phyloP scores from a whole-genome alignment of 2,888 invertebrate genomes.

The Cyclophora punctaria region DNA sequence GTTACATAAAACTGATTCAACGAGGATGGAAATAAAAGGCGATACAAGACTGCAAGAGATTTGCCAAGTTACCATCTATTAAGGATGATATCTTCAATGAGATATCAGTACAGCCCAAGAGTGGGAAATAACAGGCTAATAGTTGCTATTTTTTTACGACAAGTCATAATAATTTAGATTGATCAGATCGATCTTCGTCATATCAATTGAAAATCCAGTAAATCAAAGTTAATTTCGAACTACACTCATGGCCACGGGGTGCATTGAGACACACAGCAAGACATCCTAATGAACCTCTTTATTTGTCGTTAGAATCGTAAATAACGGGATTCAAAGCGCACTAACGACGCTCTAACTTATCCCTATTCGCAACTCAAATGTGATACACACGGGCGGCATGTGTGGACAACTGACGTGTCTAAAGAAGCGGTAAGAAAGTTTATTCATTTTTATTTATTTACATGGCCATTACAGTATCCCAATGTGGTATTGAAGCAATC shows the following conservation, averaged over 20 bases:
- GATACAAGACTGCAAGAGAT: conserved; percentile 9
- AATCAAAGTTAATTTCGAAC: conserved; percentile 4
- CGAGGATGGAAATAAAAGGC: conserved; percentile 25
- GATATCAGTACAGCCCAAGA: too few relatives aligned
- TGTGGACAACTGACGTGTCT: not conserved
- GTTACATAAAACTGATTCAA: conserved; percentile 60
- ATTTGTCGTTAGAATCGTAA: conserved; percentile 39
- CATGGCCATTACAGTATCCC: too few relatives aligned
- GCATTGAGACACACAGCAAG: conserved; percentile 13
- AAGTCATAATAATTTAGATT: not conserved
- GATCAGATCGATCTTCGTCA: not conserved
- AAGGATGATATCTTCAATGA: too few relatives aligned
- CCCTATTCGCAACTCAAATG: conserved; percentile 20
- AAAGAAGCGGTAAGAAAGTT: too few relatives aligned
- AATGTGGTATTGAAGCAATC: too few relatives aligned
- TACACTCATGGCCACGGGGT: conserved; percentile 4
- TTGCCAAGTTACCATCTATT: too few relatives aligned
- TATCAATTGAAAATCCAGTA: not conserved
- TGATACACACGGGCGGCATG: conserved; percentile 17
- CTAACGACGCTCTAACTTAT: conserved; percentile 45
- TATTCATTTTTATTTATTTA: too few relatives aligned
- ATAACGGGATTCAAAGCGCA: conserved; percentile 44
- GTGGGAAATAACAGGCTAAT: too few relatives aligned
- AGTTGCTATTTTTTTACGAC: too few relatives aligned
- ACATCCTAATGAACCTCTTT: conserved; percentile 47